Base-by-base conservation (phyloP, 2,888 invertebrate genomes). In the Pediacus dermestoides region DNA sequence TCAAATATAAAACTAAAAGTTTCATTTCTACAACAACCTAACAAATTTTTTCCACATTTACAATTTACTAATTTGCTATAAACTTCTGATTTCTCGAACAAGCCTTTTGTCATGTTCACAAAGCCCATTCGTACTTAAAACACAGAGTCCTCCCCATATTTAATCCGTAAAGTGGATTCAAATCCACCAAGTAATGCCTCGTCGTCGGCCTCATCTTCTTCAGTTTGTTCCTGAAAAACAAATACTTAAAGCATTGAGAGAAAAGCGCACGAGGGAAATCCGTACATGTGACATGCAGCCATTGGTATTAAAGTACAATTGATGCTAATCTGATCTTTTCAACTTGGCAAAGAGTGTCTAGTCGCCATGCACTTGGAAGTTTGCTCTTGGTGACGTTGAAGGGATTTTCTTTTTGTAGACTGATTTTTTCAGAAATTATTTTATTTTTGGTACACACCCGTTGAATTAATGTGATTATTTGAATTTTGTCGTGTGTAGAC, bases 141-240 rank as follows among this genome's bases (percentile, higher is more conserved):
- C 10, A 3, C 23, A 3, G 9, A 12, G 13, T 13, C n/a, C n/a
- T n/a, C 48, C 51, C 50, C 48, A 48, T n/a, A n/a, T 53, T 55
- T 61, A 61, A 61, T 61, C 61, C 60, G 54, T 61, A 60, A 61
- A 61, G 61, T 61, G 61, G 58, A 61, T 61, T 59, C 55, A 60
- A 61, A 61, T 61, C 61, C 58, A 3, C 28, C 7, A 7, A 51
- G 45, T 52, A 53, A 54, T 52, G 55, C 55, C 53, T 56, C n/a
- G n/a, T 57, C 56, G 53, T 39, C 48, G 42, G 52, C 40, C 43
- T 48, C 39, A 39, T 46, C 39, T 48, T 48, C 48, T 48, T 44
- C 22, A 39, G 33, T 31, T 10, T 10, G 14, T 31, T 16, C 31
- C 11, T 28, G 28, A 28, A 28, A 28, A 28, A 28, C 28, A 28